Evolutionary conservation across 2,888 invertebrate species (phyloP).

Genomic region (Cremastinae sp.): DNA sequence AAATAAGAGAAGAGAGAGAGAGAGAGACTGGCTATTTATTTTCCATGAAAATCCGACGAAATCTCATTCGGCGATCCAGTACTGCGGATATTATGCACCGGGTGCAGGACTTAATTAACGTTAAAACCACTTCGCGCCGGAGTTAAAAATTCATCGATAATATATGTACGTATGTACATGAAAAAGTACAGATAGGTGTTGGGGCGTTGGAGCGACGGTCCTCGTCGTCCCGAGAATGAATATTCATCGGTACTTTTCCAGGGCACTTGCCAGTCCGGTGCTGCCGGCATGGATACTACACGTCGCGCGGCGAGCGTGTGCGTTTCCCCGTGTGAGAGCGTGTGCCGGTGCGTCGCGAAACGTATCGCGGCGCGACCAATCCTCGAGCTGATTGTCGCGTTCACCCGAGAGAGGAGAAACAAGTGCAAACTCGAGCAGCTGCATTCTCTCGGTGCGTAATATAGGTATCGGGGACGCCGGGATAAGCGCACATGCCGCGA

Average conservation of each 20-base stretch:
- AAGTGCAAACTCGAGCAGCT: slow-evolving; percentile 59
- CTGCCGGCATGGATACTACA: no score
- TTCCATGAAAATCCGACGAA: slow-evolving; percentile 21
- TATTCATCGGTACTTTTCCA: slow-evolving; percentile 62
- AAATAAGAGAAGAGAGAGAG: no score
- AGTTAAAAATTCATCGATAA: slow-evolving; percentile 63
- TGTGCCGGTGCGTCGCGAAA: slow-evolving; percentile 36
- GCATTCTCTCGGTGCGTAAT: slow-evolving; percentile 49
- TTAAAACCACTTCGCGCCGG: slow-evolving; percentile 59
- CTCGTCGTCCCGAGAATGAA: slow-evolving; percentile 57
- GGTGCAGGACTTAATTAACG: slow-evolving; percentile 64
- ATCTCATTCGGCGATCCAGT: slow-evolving; percentile 54
- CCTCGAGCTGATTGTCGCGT: slow-evolving; percentile 53
- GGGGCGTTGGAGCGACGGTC: slow-evolving; percentile 53
- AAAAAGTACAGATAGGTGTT: slow-evolving; percentile 4
- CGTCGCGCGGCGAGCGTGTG: no score
- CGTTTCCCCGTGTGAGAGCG: slow-evolving; percentile 40
- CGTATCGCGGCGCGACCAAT: slow-evolving; percentile 41
- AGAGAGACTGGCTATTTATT: no score
- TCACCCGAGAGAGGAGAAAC: slow-evolving; percentile 41
- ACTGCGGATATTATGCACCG: slow-evolving; percentile 48
- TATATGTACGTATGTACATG: slow-evolving; percentile 19
- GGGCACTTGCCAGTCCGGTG: slow-evolving; percentile 55
- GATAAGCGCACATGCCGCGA: slow-evolving; percentile 32
- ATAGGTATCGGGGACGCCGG: slow-evolving; percentile 42